A percentile compares a stretch with the other conserved stretches of the same genome.
Evolutionary conservation across 2,797 vertebrate genomes (phyloP).

Genomic region (Myiotriccus ornatus): DNA sequence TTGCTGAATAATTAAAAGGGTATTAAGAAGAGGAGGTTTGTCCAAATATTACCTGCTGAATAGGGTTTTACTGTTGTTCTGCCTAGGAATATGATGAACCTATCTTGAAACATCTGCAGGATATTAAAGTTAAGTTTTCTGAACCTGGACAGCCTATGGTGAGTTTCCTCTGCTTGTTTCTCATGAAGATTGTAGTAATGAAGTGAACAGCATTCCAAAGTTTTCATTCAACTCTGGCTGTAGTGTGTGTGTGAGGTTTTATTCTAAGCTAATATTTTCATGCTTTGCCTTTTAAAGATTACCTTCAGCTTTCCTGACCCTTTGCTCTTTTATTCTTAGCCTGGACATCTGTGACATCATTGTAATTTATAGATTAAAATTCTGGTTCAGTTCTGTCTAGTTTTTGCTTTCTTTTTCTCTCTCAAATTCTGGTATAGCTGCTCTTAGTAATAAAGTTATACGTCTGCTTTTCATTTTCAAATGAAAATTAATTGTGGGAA

Average conservation of each 20-base stretch:
- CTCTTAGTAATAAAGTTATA: not conserved
- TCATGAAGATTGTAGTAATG: not conserved
- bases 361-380: not conserved
- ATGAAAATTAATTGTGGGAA: not conserved
- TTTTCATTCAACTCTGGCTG: not conserved
- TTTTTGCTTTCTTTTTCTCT: not conserved
- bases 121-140: constrained; percentile 95
- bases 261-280: not conserved
- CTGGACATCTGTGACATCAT: not conserved
- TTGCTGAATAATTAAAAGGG: not conserved
- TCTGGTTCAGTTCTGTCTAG: not conserved
- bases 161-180: constrained; percentile 54
- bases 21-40: not conserved
- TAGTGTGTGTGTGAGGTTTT: not conserved
- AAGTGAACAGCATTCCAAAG: not conserved
- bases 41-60: not conserved
- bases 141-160: constrained; percentile 94
- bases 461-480: not conserved
- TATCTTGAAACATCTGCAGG: constrained; percentile 93
- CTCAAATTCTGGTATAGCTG: not conserved
- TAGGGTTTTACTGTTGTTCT: not conserved
- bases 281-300: not conserved
- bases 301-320: not conserved
- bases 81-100: constrained; percentile 92
- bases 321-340: not conserved